Percentiles rank a stretch among this genome's conserved stretches.
Conservation (phyloP, 2,888 invertebrate species). For the Bibio marci region DNA sequence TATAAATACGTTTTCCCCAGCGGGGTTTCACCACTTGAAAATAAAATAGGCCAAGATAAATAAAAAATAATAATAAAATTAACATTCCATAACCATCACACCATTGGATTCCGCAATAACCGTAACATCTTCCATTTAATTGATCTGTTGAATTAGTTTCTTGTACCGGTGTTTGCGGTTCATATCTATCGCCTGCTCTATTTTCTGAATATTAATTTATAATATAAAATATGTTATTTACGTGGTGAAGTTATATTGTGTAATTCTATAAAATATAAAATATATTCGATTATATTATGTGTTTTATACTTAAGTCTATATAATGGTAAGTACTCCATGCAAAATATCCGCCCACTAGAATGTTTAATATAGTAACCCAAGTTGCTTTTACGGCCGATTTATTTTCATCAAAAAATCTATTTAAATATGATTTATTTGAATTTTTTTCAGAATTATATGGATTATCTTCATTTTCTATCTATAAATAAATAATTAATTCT, state of each 20-base stretch:
- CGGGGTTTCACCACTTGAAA: constrained; percentile 41
- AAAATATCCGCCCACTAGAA: constrained; percentile 20
- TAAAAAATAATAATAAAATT: constrained; percentile 39
- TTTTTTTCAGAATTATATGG: no score
- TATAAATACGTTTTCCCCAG: constrained; percentile 29
- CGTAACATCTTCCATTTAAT: constrained; percentile 7
- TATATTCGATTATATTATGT: no score
- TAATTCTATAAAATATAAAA: no score
- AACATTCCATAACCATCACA: constrained; percentile 61
- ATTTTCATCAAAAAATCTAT: no score
- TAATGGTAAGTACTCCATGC: constrained; percentile 24
- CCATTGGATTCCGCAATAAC: constrained; percentile 20
- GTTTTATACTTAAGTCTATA: constrained; percentile 17
- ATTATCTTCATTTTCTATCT: no score
- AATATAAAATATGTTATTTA: background rate
- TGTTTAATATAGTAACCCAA: constrained; percentile 13
- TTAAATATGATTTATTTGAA: no score
- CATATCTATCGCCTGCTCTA: background rate
- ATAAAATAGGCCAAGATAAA: constrained; percentile 46
- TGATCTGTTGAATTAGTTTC: no score
- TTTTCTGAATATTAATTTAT: background rate
- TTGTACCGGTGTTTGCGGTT: constrained; percentile 3
- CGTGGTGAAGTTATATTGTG: background rate
- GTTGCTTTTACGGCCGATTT: no score
- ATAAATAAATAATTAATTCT: no score